Conservation (phyloP, 2,113 vertebrate species). For the Ciconia stormi region DNA sequence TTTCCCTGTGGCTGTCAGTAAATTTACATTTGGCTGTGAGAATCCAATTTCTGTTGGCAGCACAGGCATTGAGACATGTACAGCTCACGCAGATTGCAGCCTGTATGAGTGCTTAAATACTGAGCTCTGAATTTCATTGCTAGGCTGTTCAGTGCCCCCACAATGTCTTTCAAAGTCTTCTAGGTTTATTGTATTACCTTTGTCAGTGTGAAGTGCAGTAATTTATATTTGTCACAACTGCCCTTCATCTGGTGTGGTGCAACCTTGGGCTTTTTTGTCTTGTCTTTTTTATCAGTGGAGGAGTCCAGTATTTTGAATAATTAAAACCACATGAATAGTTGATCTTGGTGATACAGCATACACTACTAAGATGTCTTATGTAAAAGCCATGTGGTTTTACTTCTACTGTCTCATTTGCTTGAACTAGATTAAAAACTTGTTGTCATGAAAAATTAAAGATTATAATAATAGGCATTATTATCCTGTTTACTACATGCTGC, state of each 20-base stretch:
- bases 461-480: constrained; percentile 57
- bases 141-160: neutral
- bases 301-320: constrained; percentile 2
- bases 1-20: neutral
- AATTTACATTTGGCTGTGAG: neutral
- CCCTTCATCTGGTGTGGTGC: constrained; percentile 6
- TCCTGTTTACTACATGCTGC: constrained; percentile 45
- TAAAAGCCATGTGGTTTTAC: constrained; percentile 6
- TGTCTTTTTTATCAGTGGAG: neutral
- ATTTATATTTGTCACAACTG: constrained; percentile 49
- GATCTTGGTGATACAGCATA: neutral
- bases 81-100: neutral
- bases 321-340: constrained; percentile 25
- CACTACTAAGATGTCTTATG: neutral
- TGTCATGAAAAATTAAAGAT: constrained; percentile 54
- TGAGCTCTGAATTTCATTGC: neutral
- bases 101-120: neutral
- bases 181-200: constrained; percentile 45
- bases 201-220: neutral
- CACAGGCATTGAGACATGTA: neutral
- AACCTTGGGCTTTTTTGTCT: constrained; percentile 2
- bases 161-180: constrained; percentile 5
- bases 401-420: constrained; percentile 9
- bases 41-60: neutral
- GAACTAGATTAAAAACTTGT: constrained; percentile 10